phyloP scores from a whole-genome alignment of 1,140 invertebrate species.

The Drosophila takahashii region DNA sequence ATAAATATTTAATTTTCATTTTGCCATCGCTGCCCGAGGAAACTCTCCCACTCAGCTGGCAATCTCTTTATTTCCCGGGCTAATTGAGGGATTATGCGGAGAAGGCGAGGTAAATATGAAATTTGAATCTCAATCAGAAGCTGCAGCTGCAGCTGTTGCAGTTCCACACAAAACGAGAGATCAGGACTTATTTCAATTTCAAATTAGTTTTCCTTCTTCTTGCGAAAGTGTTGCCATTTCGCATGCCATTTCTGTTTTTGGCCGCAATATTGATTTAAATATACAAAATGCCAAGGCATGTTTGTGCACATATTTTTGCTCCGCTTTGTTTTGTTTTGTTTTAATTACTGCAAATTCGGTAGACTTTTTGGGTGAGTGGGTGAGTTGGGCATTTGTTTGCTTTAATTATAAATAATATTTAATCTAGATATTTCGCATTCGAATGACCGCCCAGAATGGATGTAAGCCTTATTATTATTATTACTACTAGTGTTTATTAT shows the following conservation, averaged over 20 bases:
- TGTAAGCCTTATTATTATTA: slow-evolving; percentile 46
- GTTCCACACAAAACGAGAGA: slow-evolving; percentile 15
- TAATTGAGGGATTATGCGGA: slow-evolving; percentile 42
- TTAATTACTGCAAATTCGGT: slow-evolving; percentile 39
- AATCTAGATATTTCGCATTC: slow-evolving; percentile 67
- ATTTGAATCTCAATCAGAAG: slow-evolving; percentile 17
- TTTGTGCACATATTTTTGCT: slow-evolving; percentile 15
- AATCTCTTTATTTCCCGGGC: slow-evolving; percentile 28
- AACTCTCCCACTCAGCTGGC: slow-evolving; percentile 11
- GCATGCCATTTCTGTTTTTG: not conserved
- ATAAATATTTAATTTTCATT: slow-evolving; percentile 74
- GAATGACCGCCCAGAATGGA: slow-evolving; percentile 31
- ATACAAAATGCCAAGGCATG: slow-evolving; percentile 5
- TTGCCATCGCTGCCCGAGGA: slow-evolving; percentile 15
- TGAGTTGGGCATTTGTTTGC: slow-evolving; percentile 23
- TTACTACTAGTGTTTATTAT: slow-evolving; percentile 60
- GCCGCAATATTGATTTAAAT: slow-evolving; percentile 40
- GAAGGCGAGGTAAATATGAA: slow-evolving; percentile 33
- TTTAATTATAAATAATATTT: slow-evolving; percentile 74
- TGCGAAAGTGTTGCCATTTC: slow-evolving; percentile 6
- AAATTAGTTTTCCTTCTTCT: slow-evolving; percentile 30
- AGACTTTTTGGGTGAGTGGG: slow-evolving; percentile 2
- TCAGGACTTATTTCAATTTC: slow-evolving; percentile 33
- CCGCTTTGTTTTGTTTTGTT: slow-evolving; percentile 27
- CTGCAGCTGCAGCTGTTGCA: slow-evolving; percentile 15